A percentile compares a stretch with the other conserved stretches of the same genome.
Evolutionary conservation across 2,113 vertebrate genomes (phyloP).

Genomic region (Narcine bancroftii): DNA sequence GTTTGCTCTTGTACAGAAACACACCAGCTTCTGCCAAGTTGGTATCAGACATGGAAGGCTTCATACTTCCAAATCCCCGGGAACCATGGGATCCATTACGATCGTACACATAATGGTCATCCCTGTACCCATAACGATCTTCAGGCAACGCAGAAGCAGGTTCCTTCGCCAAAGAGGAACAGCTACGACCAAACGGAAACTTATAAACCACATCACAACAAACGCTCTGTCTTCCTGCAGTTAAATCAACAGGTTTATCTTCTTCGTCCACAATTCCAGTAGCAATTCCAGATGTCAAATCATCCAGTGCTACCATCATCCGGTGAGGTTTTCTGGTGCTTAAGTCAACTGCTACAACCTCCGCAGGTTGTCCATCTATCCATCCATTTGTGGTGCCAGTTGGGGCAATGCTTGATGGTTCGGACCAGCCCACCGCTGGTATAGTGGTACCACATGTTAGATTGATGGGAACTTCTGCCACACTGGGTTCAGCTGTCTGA

Average conservation of each 20-base stretch:
- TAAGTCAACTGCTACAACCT: constrained; percentile 77
- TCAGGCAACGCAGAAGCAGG: constrained; percentile 75
- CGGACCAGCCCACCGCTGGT: constrained; percentile 48
- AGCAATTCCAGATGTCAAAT: constrained; percentile 63
- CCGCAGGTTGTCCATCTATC: constrained; percentile 52
- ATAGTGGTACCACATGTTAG: constrained; percentile 68
- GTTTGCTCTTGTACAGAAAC: constrained; percentile 78
- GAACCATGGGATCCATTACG: constrained; percentile 62
- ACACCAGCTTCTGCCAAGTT: constrained; percentile 75
- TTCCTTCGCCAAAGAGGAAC: constrained; percentile 64
- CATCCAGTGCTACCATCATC: constrained; percentile 75
- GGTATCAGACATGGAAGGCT: constrained; percentile 77
- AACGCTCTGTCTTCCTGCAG: constrained; percentile 79
- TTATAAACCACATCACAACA: constrained; percentile 96
- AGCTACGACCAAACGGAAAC: constrained; percentile 86
- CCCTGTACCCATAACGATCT: constrained; percentile 73
- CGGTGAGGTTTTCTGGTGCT: constrained; percentile 79
- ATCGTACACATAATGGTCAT: constrained; percentile 79
- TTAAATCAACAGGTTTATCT: constrained; percentile 86
- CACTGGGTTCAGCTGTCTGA: constrained; percentile 50
- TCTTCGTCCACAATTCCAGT: constrained; percentile 85
- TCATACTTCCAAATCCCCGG: constrained; percentile 75
- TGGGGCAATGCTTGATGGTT: constrained; percentile 56
- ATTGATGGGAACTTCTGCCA: constrained; percentile 81
- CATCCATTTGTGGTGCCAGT: constrained; percentile 61